These are phyloP conservation scores for Sycophila sp. DNA, from an alignment of 1,140 invertebrate genomes.

Conservation along the genomic window DNA sequence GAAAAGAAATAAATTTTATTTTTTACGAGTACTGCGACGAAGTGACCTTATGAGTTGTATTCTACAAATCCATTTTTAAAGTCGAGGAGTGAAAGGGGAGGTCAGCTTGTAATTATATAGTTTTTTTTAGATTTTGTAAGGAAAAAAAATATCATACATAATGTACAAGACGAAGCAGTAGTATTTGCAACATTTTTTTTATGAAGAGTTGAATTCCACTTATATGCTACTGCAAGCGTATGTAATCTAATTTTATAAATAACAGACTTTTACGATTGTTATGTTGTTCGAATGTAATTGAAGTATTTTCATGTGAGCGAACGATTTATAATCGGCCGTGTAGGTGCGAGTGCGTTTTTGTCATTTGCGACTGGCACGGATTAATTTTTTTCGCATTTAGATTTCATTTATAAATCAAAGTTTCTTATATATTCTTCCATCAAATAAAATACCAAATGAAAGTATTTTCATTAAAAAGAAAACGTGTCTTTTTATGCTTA, in stretches of 20 bases:
- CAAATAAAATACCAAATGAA: conserved; percentile 20
- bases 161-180: background rate
- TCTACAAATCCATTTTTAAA: conserved; percentile 4
- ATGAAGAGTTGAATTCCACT: background rate
- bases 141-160: background rate
- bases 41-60: no score
- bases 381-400: conserved; percentile 1
- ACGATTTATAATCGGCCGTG: background rate
- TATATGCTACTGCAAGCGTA: background rate
- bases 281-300: conserved; percentile 23
- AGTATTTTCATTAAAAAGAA: conserved; percentile 8
- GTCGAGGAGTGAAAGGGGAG: background rate
- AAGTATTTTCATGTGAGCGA: conserved; percentile 2
- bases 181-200: background rate
- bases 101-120: background rate
- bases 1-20: no score
- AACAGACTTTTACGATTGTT: conserved; percentile 21
- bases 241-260: conserved; percentile 30
- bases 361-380: background rate
- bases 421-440: conserved; percentile 12
- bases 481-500: background rate
- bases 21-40: no score
- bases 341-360: conserved; percentile 2
- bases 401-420: conserved; percentile 27
- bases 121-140: conserved; percentile 6